A percentile compares a stretch with the other conserved stretches of the same genome.
phyloP scores from a whole-genome alignment of 2,113 vertebrate species.

The Syngnathoides biaculeatus region DNA sequence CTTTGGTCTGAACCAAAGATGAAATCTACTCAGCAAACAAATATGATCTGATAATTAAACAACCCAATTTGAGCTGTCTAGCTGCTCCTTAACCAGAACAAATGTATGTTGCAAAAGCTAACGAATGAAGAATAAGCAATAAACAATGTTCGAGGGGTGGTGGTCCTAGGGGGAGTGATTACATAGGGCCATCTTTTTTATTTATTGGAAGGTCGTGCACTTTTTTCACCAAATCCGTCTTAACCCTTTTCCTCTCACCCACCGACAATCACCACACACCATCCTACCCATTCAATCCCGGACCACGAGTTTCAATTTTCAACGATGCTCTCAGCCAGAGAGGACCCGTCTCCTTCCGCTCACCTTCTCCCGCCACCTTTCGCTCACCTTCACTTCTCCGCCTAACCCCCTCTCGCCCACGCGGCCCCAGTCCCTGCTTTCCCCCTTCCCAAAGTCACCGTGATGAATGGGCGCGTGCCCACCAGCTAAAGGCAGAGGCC shows the following conservation, averaged over 20 bases:
- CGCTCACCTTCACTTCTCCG: slow-evolving; percentile 56
- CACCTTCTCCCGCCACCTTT: slow-evolving; percentile 51
- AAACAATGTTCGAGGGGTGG: not conserved
- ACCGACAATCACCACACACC: slow-evolving; percentile 41
- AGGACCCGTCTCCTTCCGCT: slow-evolving; percentile 53
- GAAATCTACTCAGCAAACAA: too few species aligned
- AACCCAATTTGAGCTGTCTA: too few species aligned
- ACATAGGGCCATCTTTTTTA: slow-evolving; percentile 15
- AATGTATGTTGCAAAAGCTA: too few species aligned
- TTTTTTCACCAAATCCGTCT: slow-evolving; percentile 12
- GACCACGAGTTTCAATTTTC: slow-evolving; percentile 65
- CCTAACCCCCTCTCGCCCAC: slow-evolving; percentile 29
- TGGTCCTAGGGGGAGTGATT: slow-evolving; percentile 16
- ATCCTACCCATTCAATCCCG: slow-evolving; percentile 42
- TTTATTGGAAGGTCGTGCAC: slow-evolving; percentile 52
- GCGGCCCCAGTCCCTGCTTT: slow-evolving; percentile 36
- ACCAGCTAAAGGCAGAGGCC: slow-evolving; percentile 67
- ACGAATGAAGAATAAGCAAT: too few species aligned
- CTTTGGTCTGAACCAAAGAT: slow-evolving; percentile 14
- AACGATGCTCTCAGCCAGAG: slow-evolving; percentile 62
- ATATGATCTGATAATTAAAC: too few species aligned
- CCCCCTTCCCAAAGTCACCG: slow-evolving; percentile 64
- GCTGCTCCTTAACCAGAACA: too few species aligned
- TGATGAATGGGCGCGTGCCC: slow-evolving; percentile 75
- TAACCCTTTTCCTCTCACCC: slow-evolving; percentile 17